Base-by-base conservation (phyloP, 2,797 vertebrate genomes). In the Galagoides demidoff region DNA sequence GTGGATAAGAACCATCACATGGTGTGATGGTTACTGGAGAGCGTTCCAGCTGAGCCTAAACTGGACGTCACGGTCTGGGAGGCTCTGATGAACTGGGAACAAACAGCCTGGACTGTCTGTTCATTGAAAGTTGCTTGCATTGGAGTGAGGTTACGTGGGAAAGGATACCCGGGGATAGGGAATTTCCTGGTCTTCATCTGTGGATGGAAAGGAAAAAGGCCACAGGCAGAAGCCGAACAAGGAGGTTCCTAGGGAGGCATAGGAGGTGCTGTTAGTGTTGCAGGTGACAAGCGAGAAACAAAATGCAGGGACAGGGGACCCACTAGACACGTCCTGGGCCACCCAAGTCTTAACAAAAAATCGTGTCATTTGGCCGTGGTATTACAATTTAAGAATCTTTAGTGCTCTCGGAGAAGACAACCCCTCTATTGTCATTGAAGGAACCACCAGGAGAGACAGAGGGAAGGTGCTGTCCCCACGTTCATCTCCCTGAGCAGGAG, bases 401-500 rank as follows among this genome's bases (percentile, higher is more conserved):
- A 64, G 22, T 7, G 2, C 68, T 82, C 57, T 90, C 43, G 68
- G 57, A n/a, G 83, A 71, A 74, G 52, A 71, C 9, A 59, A 4
- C 39, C 16, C 1, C 39, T 57, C 5, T 39, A 1, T 76, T 71
- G 17, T 66, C 43, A 27, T 3, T 22, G 43, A 45, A 4, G 22
- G 12, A 19, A 12, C 25, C 37, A 37, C 19, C n/a, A 7, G 0
- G 43, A 73, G 27, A 73, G 2, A 8, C 23, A 68, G 34, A 23
- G 13, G 4, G 0, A 17, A 34, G 17, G 1, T n/a, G 4, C 6
- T 2, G 17, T 9, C 66, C 43, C 23, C 49, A 22, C 12, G n/a
- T 27, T 37, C 55, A 43, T 64, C 55, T 59, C 19, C 29, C 29
- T 57, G 57, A 14, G 29, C 4, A 31, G 37, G 23, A 29, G 43